phyloP scores from a whole-genome alignment of 2,113 vertebrate species.

The Syngnathus typhle region DNA sequence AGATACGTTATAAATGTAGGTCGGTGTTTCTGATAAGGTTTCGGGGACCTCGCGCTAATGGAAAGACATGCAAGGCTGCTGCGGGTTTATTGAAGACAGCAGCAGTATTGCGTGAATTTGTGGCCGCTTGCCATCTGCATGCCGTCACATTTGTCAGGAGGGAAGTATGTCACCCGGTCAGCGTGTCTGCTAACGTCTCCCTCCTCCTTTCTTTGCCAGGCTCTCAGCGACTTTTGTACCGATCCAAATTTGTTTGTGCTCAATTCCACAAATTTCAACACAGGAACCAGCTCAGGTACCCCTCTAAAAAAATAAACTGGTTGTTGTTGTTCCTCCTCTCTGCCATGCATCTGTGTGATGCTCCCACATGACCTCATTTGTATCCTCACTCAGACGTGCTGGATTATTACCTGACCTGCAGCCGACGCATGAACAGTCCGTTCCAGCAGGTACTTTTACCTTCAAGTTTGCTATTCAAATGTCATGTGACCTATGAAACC shows the following conservation, averaged over 20 bases:
- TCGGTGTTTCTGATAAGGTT: background rate
- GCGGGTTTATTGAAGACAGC: slow-evolving; percentile 13
- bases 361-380: slow-evolving; percentile 18
- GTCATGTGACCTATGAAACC: too few species aligned
- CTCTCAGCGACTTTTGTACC: slow-evolving; percentile 86
- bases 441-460: slow-evolving; percentile 79
- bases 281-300: slow-evolving; percentile 78
- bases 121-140: slow-evolving; percentile 7
- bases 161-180: slow-evolving; percentile 66
- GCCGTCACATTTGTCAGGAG: slow-evolving; percentile 32
- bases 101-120: slow-evolving; percentile 39
- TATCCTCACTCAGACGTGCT: slow-evolving; percentile 75
- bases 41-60: slow-evolving; percentile 16
- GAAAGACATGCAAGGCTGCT: slow-evolving; percentile 5
- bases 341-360: slow-evolving; percentile 16
- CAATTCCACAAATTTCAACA: slow-evolving; percentile 82
- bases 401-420: slow-evolving; percentile 88
- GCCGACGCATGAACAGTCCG: slow-evolving; percentile 76
- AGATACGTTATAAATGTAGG: background rate
- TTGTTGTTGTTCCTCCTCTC: slow-evolving; percentile 14
- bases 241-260: slow-evolving; percentile 80
- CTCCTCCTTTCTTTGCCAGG: slow-evolving; percentile 57
- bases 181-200: slow-evolving; percentile 38
- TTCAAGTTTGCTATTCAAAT: too few species aligned
- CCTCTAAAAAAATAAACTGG: background rate